Percentiles rank a stretch among this genome's conserved stretches.
Evolutionary conservation across 2,113 vertebrate genomes (phyloP).

Genomic region (Trogon melanurus): DNA sequence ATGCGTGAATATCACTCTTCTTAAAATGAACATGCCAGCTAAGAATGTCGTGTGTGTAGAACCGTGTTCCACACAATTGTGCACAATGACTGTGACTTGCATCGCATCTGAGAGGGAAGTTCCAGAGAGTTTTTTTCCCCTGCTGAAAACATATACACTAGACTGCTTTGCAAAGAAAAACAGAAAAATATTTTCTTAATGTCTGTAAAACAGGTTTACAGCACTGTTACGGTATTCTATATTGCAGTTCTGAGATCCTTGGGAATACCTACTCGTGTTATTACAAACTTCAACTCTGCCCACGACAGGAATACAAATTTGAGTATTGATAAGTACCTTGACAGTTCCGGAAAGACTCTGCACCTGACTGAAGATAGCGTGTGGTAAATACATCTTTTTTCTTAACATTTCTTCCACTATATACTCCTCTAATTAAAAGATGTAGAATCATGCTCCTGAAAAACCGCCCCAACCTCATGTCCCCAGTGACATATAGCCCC

Average conservation of each 20-base stretch:
- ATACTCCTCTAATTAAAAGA: not conserved
- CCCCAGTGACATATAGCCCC: not conserved
- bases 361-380: constrained; percentile 45
- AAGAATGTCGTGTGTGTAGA: not conserved
- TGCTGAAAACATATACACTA: not conserved
- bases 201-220: not conserved
- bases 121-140: not conserved
- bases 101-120: not conserved
- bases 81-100: not conserved
- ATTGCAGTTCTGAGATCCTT: constrained; percentile 62
- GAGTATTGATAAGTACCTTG: constrained; percentile 64
- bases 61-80: not conserved
- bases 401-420: not conserved
- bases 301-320: constrained; percentile 61
- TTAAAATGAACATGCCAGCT: not conserved
- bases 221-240: not conserved
- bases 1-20: not conserved
- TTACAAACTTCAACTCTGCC: constrained; percentile 69
- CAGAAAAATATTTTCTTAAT: not conserved
- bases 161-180: not conserved
- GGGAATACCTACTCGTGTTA: constrained; percentile 66
- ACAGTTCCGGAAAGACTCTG: constrained; percentile 53
- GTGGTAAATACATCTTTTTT: constrained; percentile 20
- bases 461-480: not conserved
- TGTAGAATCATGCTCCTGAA: not conserved